These are phyloP conservation scores for Danaus chrysippus DNA, from an alignment of 2,888 invertebrate genomes.

Conservation along the genomic window DNA sequence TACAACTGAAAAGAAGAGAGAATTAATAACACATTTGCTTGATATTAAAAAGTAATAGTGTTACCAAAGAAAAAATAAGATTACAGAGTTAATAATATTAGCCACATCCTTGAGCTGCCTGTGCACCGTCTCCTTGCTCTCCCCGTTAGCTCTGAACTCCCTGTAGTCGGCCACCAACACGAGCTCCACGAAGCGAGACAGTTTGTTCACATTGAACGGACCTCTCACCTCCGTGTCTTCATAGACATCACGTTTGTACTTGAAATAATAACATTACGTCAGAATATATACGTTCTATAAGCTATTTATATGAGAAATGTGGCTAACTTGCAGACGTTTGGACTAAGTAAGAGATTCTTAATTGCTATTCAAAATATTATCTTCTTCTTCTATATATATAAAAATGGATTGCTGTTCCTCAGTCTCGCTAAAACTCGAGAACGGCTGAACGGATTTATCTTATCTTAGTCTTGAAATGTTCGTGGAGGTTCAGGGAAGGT, in stretches of 20 bases:
- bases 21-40: neutral
- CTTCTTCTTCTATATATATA: too few relatives aligned
- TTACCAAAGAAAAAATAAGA: neutral
- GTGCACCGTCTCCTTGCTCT: slow-evolving; percentile 85
- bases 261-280: slow-evolving; percentile 43
- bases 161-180: slow-evolving; percentile 93
- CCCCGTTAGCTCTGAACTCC: slow-evolving; percentile 89
- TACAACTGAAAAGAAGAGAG: slow-evolving; percentile 84
- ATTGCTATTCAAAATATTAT: too few relatives aligned
- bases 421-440: too few relatives aligned
- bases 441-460: too few relatives aligned
- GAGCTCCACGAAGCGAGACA: slow-evolving; percentile 92
- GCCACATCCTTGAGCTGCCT: slow-evolving; percentile 94
- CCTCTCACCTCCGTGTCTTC: slow-evolving; percentile 82
- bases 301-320: too few relatives aligned
- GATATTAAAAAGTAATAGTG: neutral
- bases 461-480: too few relatives aligned
- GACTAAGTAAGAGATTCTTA: too few relatives aligned
- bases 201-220: slow-evolving; percentile 91
- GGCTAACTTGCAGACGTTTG: too few relatives aligned
- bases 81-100: slow-evolving; percentile 97
- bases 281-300: too few relatives aligned
- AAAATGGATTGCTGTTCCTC: too few relatives aligned
- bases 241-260: slow-evolving; percentile 84
- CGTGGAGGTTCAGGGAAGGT: too few relatives aligned